Conservation (phyloP, 2,888 invertebrate species). For the Pollenia angustigena region DNA sequence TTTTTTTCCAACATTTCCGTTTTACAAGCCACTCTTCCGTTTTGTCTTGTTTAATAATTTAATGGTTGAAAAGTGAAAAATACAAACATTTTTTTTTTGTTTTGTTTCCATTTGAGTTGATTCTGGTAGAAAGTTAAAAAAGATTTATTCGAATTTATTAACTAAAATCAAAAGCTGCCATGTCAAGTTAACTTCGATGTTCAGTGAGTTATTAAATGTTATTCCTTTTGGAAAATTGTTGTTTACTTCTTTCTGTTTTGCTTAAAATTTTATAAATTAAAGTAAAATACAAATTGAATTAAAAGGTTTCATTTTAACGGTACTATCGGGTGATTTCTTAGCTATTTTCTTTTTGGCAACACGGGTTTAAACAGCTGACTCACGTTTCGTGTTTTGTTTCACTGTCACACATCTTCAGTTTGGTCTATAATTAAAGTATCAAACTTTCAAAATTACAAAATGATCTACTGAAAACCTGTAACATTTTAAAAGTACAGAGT, state of each 20-base stretch:
- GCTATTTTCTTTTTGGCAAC: too few species aligned
- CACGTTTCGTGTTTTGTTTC: too few species aligned
- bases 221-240: not conserved
- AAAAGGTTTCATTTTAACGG: too few species aligned
- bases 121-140: not conserved
- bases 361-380: too few species aligned
- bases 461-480: too few species aligned
- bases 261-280: too few species aligned
- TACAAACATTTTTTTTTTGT: not conserved
- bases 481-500: not conserved
- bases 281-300: too few species aligned
- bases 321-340: too few species aligned
- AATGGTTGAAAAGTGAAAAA: constrained; percentile 19
- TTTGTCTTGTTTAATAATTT: constrained; percentile 46
- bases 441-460: too few species aligned
- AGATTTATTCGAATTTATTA: constrained; percentile 9
- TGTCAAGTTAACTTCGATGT: constrained; percentile 7
- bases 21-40: constrained; percentile 65
- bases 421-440: too few species aligned
- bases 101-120: not conserved
- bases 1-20: constrained; percentile 58
- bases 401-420: too few species aligned
- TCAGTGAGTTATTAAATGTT: constrained; percentile 29
- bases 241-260: too few species aligned
- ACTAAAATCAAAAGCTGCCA: not conserved